phyloP scores from a whole-genome alignment of 2,888 invertebrate species.

The Caenorhabditis macrosperma region DNA sequence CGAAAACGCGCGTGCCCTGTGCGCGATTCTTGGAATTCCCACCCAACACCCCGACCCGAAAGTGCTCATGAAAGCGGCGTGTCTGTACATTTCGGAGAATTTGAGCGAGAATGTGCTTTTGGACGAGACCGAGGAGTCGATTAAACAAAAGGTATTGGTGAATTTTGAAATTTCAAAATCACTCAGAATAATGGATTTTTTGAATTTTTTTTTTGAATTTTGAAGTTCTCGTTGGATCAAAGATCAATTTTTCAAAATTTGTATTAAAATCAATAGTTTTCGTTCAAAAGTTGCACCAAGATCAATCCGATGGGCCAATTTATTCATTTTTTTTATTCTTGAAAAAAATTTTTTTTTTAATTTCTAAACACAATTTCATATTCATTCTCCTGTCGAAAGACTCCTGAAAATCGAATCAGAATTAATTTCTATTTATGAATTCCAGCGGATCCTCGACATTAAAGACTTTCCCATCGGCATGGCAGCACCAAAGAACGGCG shows the following conservation, averaged over 20 bases:
- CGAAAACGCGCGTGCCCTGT: slow-evolving; percentile 55
- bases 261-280: neutral
- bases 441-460: slow-evolving; percentile 61
- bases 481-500: slow-evolving; percentile 54
- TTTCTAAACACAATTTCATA: too few species aligned
- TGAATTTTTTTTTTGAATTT: too few species aligned
- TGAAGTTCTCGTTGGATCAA: neutral
- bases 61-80: slow-evolving; percentile 61
- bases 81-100: slow-evolving; percentile 64
- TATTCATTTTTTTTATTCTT: too few species aligned
- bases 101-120: slow-evolving; percentile 52
- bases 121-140: slow-evolving; percentile 49
- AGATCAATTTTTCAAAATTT: neutral
- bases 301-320: too few species aligned
- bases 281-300: too few species aligned
- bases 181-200: neutral
- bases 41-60: slow-evolving; percentile 59
- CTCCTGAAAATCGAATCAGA: neutral
- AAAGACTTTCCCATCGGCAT: slow-evolving; percentile 69
- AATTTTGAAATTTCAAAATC: slow-evolving; percentile 1
- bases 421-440: slow-evolving; percentile 5
- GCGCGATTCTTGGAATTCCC: slow-evolving; percentile 61
- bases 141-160: slow-evolving; percentile 23
- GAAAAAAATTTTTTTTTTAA: too few species aligned
- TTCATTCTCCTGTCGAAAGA: too few species aligned